Percentiles rank a stretch among this genome's conserved stretches.
phyloP scores from a whole-genome alignment of 2,888 invertebrate genomes.

The Dasysyrphus tricinctus region DNA sequence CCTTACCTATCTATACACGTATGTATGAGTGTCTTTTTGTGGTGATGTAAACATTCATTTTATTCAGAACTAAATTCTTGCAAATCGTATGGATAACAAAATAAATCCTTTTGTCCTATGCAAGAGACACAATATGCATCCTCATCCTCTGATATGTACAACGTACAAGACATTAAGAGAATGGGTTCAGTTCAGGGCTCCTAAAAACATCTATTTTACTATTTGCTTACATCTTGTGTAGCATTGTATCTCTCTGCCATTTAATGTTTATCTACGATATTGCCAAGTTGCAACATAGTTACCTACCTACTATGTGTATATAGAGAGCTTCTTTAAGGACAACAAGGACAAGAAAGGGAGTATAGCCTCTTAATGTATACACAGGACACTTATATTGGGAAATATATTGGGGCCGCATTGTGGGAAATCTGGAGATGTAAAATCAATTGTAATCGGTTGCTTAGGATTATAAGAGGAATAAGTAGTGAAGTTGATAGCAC shows the following conservation, averaged over 20 bases:
- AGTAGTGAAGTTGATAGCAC: neutral
- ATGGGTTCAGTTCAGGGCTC: conserved; percentile 34
- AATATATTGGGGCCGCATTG: conserved; percentile 51
- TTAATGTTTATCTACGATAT: conserved; percentile 67
- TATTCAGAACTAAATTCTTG: conserved; percentile 62
- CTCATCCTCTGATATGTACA: neutral
- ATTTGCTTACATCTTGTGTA: conserved; percentile 67
- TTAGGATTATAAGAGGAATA: conserved; percentile 46
- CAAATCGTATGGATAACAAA: conserved; percentile 66
- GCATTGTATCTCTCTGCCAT: conserved; percentile 47
- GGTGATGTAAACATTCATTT: conserved; percentile 58
- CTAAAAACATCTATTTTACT: conserved; percentile 67
- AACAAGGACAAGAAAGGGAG: neutral
- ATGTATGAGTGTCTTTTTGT: conserved; percentile 19
- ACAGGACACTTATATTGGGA: conserved; percentile 1
- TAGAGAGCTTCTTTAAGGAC: neutral
- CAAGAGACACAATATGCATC: conserved; percentile 43
- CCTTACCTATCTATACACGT: neutral
- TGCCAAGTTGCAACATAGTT: conserved; percentile 32
- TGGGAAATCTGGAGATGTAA: conserved; percentile 61
- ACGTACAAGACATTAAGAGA: conserved; percentile 10
- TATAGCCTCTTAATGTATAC: neutral
- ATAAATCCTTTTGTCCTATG: conserved; percentile 62
- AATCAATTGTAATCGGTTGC: conserved; percentile 73
- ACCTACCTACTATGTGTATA: neutral